phyloP scores from a whole-genome alignment of 2,888 invertebrate species.

The Himalopsyche tibetana region DNA sequence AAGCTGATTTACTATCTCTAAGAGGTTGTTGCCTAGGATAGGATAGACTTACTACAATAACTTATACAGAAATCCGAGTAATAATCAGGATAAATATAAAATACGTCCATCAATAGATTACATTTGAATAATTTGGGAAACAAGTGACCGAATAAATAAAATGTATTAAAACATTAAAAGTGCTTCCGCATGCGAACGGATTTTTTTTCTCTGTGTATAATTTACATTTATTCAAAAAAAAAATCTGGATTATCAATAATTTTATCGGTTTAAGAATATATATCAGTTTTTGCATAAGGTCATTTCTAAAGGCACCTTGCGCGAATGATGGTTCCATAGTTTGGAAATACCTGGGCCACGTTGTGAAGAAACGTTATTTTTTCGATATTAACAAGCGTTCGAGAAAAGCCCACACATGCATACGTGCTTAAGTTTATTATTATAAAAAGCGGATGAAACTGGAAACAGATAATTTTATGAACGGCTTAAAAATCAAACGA shows the following conservation, averaged over 20 bases:
- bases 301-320: not conserved
- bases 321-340: not conserved
- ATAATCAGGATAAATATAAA: no score
- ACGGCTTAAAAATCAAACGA: not conserved
- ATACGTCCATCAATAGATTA: no score
- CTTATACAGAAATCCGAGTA: no score
- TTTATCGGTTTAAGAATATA: not conserved
- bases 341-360: not conserved
- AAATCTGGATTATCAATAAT: not conserved
- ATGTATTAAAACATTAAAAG: no score
- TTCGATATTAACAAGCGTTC: conserved; percentile 1
- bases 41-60: no score
- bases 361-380: not conserved
- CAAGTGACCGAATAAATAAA: not conserved
- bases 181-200: not conserved
- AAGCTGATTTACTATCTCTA: no score
- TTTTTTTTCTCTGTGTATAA: not conserved
- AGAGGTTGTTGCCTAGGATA: no score
- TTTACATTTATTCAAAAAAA: not conserved
- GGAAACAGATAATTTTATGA: not conserved
- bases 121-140: not conserved
- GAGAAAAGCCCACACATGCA: conserved; percentile 23
- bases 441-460: conserved; percentile 19
- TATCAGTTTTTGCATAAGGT: not conserved
- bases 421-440: not conserved